Evolutionary conservation across 2,113 vertebrate species (phyloP).

Genomic region (Anseranas semipalmata): DNA sequence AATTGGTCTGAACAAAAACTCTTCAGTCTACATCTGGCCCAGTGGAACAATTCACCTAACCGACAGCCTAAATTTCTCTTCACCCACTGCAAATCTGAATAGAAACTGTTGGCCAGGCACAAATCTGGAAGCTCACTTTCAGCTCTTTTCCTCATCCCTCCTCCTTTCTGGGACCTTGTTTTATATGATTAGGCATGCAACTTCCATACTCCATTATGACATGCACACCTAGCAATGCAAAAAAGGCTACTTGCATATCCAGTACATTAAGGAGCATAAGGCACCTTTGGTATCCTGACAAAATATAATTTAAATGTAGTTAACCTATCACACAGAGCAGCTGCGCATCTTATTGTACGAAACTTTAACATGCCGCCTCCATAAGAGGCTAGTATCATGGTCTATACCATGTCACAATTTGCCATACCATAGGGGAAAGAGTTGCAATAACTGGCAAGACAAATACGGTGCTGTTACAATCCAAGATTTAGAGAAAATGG

Average conservation of each 20-base stretch:
- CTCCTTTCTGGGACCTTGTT: rapidly evolving
- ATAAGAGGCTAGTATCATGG: background rate
- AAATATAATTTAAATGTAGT: background rate
- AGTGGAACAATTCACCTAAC: background rate
- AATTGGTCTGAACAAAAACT: background rate
- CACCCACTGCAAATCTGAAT: background rate
- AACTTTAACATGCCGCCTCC: background rate
- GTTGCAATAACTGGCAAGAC: background rate
- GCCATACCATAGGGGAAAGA: background rate
- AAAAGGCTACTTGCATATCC: background rate
- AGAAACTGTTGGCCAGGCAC: background rate
- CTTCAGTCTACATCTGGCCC: background rate
- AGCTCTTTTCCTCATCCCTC: background rate
- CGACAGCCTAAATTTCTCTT: background rate
- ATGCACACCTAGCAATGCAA: background rate
- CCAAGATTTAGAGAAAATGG: background rate
- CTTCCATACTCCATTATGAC: background rate
- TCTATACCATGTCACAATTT: rapidly evolving
- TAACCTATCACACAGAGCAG: background rate
- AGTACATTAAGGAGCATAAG: background rate
- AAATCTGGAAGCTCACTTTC: background rate
- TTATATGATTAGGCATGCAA: background rate
- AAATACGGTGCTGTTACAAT: background rate
- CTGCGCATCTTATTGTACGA: background rate
- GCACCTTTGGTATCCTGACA: background rate